phyloP scores from a whole-genome alignment of 2,888 invertebrate species.

The Drosophila putrida region DNA sequence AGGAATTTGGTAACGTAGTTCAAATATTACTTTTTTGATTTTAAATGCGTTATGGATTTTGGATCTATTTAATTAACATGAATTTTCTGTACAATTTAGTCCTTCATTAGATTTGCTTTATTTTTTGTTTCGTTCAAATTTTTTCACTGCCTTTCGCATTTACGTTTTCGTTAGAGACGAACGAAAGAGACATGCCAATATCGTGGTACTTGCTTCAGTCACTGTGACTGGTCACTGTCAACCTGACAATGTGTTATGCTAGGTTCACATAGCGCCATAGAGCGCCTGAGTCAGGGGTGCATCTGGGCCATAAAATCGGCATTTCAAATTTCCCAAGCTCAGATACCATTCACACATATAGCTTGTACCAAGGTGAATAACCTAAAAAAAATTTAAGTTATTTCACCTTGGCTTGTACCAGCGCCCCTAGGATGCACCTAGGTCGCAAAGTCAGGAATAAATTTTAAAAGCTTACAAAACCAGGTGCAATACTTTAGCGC shows the following conservation, averaged over 20 bases:
- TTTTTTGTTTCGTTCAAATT: constrained; percentile 55
- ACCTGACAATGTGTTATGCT: background rate
- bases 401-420: too few relatives aligned
- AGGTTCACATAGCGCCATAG: background rate
- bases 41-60: constrained; percentile 15
- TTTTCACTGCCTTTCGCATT: constrained; percentile 62
- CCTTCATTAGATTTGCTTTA: constrained; percentile 38
- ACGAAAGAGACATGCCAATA: constrained; percentile 20
- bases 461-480: too few relatives aligned
- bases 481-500: too few relatives aligned
- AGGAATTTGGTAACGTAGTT: constrained; percentile 17
- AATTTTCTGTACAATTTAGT: constrained; percentile 28
- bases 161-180: constrained; percentile 59
- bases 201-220: constrained; percentile 9
- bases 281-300: too few relatives aligned
- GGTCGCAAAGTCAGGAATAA: too few relatives aligned
- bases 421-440: too few relatives aligned
- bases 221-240: constrained; percentile 6
- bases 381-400: too few relatives aligned
- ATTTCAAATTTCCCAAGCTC: too few relatives aligned
- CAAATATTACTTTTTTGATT: constrained; percentile 5
- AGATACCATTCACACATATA: too few relatives aligned
- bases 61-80: constrained; percentile 18
- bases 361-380: too few relatives aligned
- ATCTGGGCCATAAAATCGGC: too few relatives aligned